Evolutionary conservation across 2,888 invertebrate genomes (phyloP), one percentile per base, ranked within the genome.

Genomic region (Seladonia tumulorum): DNA sequence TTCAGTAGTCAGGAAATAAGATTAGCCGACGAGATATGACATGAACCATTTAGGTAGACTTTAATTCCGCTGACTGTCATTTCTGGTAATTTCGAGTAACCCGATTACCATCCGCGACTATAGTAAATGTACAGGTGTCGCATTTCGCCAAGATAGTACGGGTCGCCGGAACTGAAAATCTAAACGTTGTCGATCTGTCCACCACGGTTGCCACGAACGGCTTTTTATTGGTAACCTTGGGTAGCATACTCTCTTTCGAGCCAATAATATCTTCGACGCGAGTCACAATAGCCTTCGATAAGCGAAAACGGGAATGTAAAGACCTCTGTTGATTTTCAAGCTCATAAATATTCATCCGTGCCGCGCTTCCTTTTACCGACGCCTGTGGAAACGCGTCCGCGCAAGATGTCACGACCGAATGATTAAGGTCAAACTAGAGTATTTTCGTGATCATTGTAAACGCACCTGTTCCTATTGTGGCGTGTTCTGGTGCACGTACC

Each of bases 21-120:
- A 81, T 84, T 79, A 83, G 81, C 80, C 81, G 84, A 88, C 80
- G 78, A 81, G 73, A 81, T 76, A 35, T 82, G 74, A 47, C 60
- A 16, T 49, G 47, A 60, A 66, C 86, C 71, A 45, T 77, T 79
- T 71, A 45, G n/a, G 12, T 76, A 22, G 63, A 49, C 2, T 45
- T 29, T 7, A 57, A 45, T 77, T 81, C 72, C 42, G 12, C 8
- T 0, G 60, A 49, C 8, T 49, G 25, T 53, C 42, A 25, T 53
- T n/a, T 53, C 53, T 53, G n/a, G 53, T 35, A 60, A 16, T 49
- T 68, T 70, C 60, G 53, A 8, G 25, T 16, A 57, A 16, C 63
- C 63, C 63, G 14, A 42, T 16, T 60, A 3, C 7, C 18, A 29
- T 42, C 5, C n/a, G 18, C 12, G 8, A 14, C 14, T 60, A 29